Evolutionary conservation across 92 coral and sea anemone species (phyloP).

Genomic region (Paramuricea clavata): DNA sequence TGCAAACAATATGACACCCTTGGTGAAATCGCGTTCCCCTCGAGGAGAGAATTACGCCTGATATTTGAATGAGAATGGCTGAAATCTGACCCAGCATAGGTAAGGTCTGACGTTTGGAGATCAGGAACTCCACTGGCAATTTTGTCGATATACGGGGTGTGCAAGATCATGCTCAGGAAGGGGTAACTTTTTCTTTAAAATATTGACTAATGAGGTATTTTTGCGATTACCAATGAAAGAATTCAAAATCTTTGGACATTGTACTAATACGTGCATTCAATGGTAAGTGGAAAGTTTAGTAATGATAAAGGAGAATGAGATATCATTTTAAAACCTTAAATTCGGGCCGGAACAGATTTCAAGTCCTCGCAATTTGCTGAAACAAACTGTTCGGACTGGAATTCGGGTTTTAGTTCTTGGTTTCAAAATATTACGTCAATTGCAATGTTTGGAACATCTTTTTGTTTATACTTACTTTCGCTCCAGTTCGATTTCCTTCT

Average conservation of each 20-base stretch:
- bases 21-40: neutral
- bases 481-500: neutral
- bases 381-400: too few species aligned
- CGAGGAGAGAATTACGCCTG: neutral
- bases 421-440: too few species aligned
- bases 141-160: neutral
- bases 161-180: neutral
- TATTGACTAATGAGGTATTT: neutral
- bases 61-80: conserved; percentile 1
- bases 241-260: neutral
- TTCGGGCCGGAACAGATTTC: too few species aligned
- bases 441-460: too few species aligned
- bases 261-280: neutral
- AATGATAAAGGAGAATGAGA: too few species aligned
- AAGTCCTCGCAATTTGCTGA: too few species aligned
- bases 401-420: too few species aligned
- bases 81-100: conserved; percentile 1
- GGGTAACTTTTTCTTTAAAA: neutral
- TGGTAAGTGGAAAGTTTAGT: neutral
- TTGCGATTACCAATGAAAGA: neutral
- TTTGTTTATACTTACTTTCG: neutral
- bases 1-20: neutral
- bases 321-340: too few species aligned
- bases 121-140: neutral
- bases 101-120: neutral